Percentiles rank a stretch among this genome's conserved stretches.
phyloP scores from a whole-genome alignment of 2,113 vertebrate genomes.

The Muntiacus muntjak region DNA sequence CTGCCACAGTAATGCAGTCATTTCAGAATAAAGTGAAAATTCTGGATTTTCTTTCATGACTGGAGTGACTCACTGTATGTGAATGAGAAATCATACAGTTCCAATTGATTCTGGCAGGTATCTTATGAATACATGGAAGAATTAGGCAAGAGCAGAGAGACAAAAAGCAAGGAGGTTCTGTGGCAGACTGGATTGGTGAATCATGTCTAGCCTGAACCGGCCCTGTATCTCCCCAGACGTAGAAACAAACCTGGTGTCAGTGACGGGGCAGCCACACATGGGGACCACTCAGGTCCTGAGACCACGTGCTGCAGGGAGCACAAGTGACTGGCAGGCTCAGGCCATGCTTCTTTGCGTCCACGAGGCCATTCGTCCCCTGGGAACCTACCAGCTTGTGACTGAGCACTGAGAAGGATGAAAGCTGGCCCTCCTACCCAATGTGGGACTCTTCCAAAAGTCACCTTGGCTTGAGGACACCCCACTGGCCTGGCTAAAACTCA shows the following conservation, averaged over 20 bases:
- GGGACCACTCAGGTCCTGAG: not conserved
- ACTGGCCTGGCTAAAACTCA: not conserved
- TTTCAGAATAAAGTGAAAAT: constrained; percentile 5
- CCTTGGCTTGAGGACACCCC: not conserved
- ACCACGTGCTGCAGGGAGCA: not conserved
- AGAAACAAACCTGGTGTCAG: not conserved
- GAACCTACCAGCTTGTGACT: not conserved
- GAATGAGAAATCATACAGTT: not conserved
- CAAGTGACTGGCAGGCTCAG: not conserved
- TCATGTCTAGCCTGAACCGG: not conserved
- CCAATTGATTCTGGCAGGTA: not conserved
- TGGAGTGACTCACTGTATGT: not conserved
- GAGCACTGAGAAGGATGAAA: not conserved
- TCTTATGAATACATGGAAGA: not conserved
- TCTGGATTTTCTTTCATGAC: not conserved
- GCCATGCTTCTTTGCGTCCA: not conserved
- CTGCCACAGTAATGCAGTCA: not conserved
- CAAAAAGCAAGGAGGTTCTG: not conserved
- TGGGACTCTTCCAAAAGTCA: not conserved
- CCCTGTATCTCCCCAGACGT: not conserved
- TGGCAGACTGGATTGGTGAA: not conserved
- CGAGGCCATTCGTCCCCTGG: not conserved
- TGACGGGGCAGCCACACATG: not conserved
- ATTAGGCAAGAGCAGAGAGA: not conserved
- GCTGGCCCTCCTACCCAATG: not conserved